Evolutionary conservation across 2,113 vertebrate species (phyloP).

Genomic region (Bubalus kerabau): DNA sequence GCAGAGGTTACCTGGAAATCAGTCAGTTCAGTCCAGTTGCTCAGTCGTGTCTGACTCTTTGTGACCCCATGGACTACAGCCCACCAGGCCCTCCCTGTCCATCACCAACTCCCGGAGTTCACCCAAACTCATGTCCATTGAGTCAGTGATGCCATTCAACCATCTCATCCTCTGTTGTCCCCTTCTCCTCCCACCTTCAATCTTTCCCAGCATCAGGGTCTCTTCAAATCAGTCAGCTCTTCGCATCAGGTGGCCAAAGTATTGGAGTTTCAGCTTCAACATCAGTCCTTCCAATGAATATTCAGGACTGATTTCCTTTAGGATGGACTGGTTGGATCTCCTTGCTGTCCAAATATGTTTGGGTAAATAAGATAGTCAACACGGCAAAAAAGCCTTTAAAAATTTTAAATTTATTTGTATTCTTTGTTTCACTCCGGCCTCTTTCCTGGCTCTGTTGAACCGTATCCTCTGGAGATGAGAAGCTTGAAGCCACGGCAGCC

Average conservation of each 20-base stretch:
- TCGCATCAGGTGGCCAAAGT: neutral
- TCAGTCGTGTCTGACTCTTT: accelerated
- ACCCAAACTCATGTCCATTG: neutral
- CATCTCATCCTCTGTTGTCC: neutral
- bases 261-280: neutral
- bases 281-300: neutral
- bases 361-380: neutral
- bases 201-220: neutral
- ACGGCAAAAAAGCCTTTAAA: neutral
- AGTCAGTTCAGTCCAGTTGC: neutral
- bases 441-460: neutral
- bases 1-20: neutral
- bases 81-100: neutral
- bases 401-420: neutral
- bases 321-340: neutral
- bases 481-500: neutral
- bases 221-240: neutral
- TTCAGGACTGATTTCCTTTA: neutral
- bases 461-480: neutral
- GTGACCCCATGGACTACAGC: accelerated
- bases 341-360: neutral
- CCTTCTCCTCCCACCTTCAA: neutral
- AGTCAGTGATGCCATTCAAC: neutral
- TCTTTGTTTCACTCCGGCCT: neutral
- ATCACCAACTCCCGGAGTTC: neutral